These are phyloP conservation scores for Pachymerium ferrugineum DNA, from an alignment of 2,888 invertebrate species.

Conservation along the genomic window DNA sequence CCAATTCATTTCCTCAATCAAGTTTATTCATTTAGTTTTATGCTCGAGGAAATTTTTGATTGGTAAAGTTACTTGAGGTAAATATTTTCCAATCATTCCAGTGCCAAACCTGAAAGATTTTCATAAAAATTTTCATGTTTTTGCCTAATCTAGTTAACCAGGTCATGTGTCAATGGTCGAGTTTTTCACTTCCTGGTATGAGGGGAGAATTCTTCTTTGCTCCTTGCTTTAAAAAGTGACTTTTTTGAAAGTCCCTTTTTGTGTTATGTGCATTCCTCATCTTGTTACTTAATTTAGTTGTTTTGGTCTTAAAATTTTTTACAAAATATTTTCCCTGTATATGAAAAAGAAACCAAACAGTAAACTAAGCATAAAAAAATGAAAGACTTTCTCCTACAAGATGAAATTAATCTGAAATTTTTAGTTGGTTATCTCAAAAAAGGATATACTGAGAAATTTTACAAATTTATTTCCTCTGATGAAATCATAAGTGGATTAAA, in stretches of 20 bases:
- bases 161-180: conserved; percentile 12
- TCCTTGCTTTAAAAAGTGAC: not conserved
- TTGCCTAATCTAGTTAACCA: not conserved
- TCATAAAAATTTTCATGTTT: not conserved
- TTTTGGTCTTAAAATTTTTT: too few relatives aligned
- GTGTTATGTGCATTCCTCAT: too few relatives aligned
- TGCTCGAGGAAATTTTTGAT: not conserved
- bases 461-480: not conserved
- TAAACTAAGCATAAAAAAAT: too few relatives aligned
- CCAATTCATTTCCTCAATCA: conserved; percentile 10
- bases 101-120: too few relatives aligned
- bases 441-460: not conserved
- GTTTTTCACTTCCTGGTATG: conserved; percentile 5
- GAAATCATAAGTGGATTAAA: conserved; percentile 3
- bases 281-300: too few relatives aligned
- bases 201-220: not conserved
- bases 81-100: not conserved
- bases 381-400: too few relatives aligned
- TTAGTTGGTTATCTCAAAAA: not conserved
- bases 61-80: not conserved
- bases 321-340: too few relatives aligned
- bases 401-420: too few relatives aligned
- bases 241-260: not conserved
- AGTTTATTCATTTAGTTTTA: not conserved
- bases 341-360: too few relatives aligned